phyloP scores from a whole-genome alignment of 2,888 invertebrate genomes.

The Coleophora flavipennella region DNA sequence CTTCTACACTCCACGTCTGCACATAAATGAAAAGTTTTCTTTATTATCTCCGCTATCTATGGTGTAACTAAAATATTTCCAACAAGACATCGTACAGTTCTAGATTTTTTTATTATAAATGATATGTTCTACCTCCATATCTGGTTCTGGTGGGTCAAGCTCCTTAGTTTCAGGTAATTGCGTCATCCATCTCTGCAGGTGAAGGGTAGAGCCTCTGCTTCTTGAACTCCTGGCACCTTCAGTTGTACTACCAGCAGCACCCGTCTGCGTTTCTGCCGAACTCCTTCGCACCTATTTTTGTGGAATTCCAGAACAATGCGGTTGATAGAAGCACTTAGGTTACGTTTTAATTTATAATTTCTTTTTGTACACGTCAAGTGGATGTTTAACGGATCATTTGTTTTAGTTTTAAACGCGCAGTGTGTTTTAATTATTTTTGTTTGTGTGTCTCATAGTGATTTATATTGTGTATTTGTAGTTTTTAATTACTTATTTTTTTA shows the following conservation, averaged over 20 bases:
- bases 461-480: neutral
- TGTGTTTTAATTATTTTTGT: too few species aligned
- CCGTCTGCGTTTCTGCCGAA: conserved; percentile 61
- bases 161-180: conserved; percentile 78
- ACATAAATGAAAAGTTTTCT: too few species aligned
- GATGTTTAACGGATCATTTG: too few species aligned
- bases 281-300: conserved; percentile 48
- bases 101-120: too few species aligned
- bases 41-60: too few species aligned
- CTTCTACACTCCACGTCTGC: conserved; percentile 80
- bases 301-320: too few species aligned
- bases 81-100: too few species aligned
- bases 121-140: conserved; percentile 58
- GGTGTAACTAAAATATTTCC: too few species aligned
- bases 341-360: too few species aligned
- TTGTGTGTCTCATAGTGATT: neutral
- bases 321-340: too few species aligned
- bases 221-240: conserved; percentile 62
- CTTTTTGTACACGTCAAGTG: too few species aligned
- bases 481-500: neutral
- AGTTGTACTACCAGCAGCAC: conserved; percentile 48
- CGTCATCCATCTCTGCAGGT: conserved; percentile 87
- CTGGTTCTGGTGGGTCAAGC: conserved; percentile 64
- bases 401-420: too few species aligned
- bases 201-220: conserved; percentile 80